Evolutionary conservation across 2,888 invertebrate species (phyloP).

Genomic region (Lypha dubia): DNA sequence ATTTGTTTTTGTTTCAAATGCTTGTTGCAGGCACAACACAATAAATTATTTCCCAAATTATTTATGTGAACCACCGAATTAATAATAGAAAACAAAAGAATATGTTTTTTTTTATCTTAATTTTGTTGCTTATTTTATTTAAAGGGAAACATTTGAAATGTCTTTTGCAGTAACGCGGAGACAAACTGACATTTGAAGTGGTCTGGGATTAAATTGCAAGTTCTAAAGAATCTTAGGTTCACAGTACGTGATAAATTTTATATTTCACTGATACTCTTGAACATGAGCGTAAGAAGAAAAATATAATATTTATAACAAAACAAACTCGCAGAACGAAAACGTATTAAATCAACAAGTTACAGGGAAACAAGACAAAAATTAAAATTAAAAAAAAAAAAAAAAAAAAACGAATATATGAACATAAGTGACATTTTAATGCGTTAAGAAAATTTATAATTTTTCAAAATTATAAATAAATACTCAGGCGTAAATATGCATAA

Average conservation of each 20-base stretch:
- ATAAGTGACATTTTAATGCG: slow-evolving; percentile 65
- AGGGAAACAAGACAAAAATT: slow-evolving; percentile 35
- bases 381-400: no score
- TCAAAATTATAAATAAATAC: slow-evolving; percentile 44
- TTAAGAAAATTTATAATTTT: slow-evolving; percentile 63
- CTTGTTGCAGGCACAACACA: slow-evolving; percentile 13
- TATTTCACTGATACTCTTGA: slow-evolving; percentile 68
- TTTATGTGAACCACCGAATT: slow-evolving; percentile 1
- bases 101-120: slow-evolving; percentile 27
- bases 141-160: slow-evolving; percentile 48
- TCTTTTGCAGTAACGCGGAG: slow-evolving; percentile 54
- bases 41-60: slow-evolving; percentile 29
- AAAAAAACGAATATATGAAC: no score
- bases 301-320: slow-evolving; percentile 11
- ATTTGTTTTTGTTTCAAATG: not conserved
- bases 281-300: slow-evolving; percentile 42
- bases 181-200: slow-evolving; percentile 67
- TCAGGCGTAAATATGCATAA: not conserved
- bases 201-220: slow-evolving; percentile 70
- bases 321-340: slow-evolving; percentile 9
- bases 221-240: slow-evolving; percentile 66
- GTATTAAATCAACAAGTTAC: slow-evolving; percentile 49
- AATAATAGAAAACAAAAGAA: slow-evolving; percentile 31
- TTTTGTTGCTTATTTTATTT: slow-evolving; percentile 26
- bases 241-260: slow-evolving; percentile 72